Evolutionary conservation across 2,113 vertebrate species (phyloP).

Genomic region (Jaculus jaculus): DNA sequence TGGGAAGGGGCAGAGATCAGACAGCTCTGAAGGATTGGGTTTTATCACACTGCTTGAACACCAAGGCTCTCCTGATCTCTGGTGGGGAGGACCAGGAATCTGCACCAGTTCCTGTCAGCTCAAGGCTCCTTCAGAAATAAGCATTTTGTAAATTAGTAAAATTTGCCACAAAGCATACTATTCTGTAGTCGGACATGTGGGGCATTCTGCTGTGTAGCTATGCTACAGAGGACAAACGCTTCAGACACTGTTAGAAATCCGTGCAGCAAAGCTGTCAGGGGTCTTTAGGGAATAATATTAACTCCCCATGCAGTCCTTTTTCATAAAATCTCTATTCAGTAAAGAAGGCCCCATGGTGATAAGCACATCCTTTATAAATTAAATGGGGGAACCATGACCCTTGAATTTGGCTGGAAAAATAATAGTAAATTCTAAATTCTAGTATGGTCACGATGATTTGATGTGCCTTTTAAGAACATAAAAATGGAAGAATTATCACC

Average conservation of each 20-base stretch:
- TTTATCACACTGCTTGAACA: neutral
- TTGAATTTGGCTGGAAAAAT: constrained; percentile 64
- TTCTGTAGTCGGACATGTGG: neutral
- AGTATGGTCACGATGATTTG: constrained; percentile 22
- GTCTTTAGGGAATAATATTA: constrained; percentile 36
- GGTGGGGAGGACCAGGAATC: neutral
- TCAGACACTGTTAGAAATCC: constrained; percentile 50
- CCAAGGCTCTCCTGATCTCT: neutral
- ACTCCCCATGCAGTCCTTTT: constrained; percentile 41
- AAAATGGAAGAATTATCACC: neutral
- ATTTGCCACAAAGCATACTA: neutral
- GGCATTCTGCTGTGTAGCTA: neutral
- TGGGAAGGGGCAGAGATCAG: neutral
- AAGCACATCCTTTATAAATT: constrained; percentile 51
- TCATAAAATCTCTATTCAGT: constrained; percentile 37
- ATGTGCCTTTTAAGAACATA: constrained; percentile 43
- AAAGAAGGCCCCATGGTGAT: constrained; percentile 50
- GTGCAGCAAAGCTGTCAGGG: constrained; percentile 27
- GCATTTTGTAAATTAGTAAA: constrained; percentile 41
- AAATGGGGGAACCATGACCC: constrained; percentile 33
- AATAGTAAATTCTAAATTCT: constrained; percentile 45
- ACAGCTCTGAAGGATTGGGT: neutral
- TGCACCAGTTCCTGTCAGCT: neutral
- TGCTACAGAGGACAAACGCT: constrained; percentile 30
- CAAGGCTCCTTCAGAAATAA: constrained; percentile 29